Evolutionary conservation across 2,888 invertebrate species (phyloP).

Genomic region (Pseudoips prasinana): DNA sequence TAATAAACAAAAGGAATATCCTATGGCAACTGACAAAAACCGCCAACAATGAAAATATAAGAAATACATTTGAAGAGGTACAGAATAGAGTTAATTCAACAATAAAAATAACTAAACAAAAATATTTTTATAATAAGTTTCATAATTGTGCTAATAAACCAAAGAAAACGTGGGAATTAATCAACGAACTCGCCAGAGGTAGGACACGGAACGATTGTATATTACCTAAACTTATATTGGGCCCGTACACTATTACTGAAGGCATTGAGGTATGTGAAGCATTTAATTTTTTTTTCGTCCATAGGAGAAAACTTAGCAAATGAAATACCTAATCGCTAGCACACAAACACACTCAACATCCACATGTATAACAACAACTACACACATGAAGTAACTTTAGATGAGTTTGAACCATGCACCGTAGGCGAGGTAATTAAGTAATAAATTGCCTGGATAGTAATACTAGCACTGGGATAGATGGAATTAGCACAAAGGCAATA

Average conservation of each 20-base stretch:
- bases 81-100: not conserved
- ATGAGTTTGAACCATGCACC: no score
- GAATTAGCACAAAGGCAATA: no score
- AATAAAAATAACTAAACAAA: not conserved
- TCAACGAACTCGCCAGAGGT: conserved; percentile 1
- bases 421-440: no score
- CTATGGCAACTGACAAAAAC: not conserved
- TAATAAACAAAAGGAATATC: not conserved
- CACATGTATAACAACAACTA: no score
- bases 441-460: no score
- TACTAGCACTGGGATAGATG: no score
- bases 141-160: not conserved
- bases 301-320: not conserved
- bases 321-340: not conserved
- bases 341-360: no score
- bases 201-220: not conserved
- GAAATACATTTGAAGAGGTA: not conserved
- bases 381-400: no score
- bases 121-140: not conserved
- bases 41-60: not conserved
- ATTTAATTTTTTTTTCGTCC: not conserved
- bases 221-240: not conserved
- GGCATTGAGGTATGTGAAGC: not conserved
- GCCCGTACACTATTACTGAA: not conserved
- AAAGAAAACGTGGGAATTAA: conserved; percentile 3